These are phyloP conservation scores for Seriola dumerili DNA, from an alignment of 2,113 vertebrate genomes.

Conservation along the genomic window DNA sequence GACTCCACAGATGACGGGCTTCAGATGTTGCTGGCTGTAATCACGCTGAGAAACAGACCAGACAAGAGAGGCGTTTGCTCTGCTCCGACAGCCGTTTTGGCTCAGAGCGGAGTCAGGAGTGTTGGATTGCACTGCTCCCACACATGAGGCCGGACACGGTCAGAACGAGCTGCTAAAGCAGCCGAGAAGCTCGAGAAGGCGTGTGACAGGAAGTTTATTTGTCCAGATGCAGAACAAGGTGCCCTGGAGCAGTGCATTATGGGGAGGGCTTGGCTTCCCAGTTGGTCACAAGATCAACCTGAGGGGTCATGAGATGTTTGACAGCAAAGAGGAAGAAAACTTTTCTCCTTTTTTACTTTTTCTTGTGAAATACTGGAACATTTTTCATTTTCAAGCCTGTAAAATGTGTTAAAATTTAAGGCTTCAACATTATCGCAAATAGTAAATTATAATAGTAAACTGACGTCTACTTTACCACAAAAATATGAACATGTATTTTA, in stretches of 20 bases:
- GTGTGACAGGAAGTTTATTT: slow-evolving; percentile 16
- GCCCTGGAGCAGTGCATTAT: not conserved
- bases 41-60: slow-evolving; percentile 34
- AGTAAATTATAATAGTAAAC: too few species aligned
- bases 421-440: too few species aligned
- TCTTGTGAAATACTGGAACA: too few species aligned
- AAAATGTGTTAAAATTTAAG: too few species aligned
- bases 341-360: not conserved
- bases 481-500: too few species aligned
- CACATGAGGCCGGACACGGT: slow-evolving; percentile 24
- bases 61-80: slow-evolving; percentile 47
- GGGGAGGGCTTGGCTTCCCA: not conserved
- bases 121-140: slow-evolving; percentile 29
- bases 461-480: too few species aligned
- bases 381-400: too few species aligned
- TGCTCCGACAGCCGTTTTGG: slow-evolving; percentile 29
- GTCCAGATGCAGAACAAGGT: slow-evolving; percentile 21
- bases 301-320: slow-evolving; percentile 11
- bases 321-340: slow-evolving; percentile 6
- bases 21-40: slow-evolving; percentile 52
- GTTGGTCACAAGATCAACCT: not conserved
- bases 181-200: not conserved
- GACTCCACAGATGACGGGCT: slow-evolving; percentile 35
- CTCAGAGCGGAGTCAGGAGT: slow-evolving; percentile 20
- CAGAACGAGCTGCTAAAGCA: slow-evolving; percentile 21